Evolutionary conservation across 2,797 vertebrate genomes (phyloP).

Genomic region (Taenioides sp.): DNA sequence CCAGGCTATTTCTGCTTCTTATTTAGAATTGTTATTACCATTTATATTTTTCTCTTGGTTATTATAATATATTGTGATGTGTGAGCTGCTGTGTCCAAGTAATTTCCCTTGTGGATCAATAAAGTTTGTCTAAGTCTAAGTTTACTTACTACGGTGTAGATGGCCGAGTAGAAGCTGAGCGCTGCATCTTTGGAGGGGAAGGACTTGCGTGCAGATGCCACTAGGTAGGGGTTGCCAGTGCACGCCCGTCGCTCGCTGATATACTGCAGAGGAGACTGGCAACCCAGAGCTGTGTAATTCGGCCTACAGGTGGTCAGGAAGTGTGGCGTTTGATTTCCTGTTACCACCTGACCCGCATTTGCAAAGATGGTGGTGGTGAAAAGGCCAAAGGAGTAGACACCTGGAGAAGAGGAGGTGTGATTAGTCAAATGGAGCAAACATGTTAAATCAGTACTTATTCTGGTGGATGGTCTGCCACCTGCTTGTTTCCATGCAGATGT

Average conservation of each 20-base stretch:
- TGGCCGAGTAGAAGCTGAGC: constrained; percentile 87
- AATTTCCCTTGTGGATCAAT: too few relatives aligned
- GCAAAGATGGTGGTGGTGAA: constrained; percentile 93
- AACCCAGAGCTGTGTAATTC: constrained; percentile 91
- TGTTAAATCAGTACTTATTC: too few relatives aligned
- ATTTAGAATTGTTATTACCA: too few relatives aligned
- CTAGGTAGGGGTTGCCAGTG: constrained; percentile 84
- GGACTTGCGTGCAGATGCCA: constrained; percentile 85
- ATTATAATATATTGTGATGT: too few relatives aligned
- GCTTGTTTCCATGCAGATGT: too few relatives aligned
- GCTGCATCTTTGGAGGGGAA: constrained; percentile 92
- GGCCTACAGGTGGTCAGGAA: constrained; percentile 90
- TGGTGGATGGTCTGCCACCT: too few relatives aligned
- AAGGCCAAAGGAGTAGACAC: constrained; percentile 91
- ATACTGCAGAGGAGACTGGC: constrained; percentile 83
- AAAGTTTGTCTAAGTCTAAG: too few relatives aligned
- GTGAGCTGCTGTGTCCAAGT: too few relatives aligned
- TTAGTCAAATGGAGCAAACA: neutral
- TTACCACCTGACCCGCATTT: constrained; percentile 92
- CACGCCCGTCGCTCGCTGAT: constrained; percentile 82
- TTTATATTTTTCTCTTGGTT: too few relatives aligned
- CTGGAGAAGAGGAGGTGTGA: constrained; percentile 54
- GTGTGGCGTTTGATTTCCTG: constrained; percentile 89
- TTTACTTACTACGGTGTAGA: constrained; percentile 86
- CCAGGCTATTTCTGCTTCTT: too few relatives aligned